Evolutionary conservation across 2,113 vertebrate species (phyloP), one percentile per base, ranked within the genome.

Genomic region (Channa argus): DNA sequence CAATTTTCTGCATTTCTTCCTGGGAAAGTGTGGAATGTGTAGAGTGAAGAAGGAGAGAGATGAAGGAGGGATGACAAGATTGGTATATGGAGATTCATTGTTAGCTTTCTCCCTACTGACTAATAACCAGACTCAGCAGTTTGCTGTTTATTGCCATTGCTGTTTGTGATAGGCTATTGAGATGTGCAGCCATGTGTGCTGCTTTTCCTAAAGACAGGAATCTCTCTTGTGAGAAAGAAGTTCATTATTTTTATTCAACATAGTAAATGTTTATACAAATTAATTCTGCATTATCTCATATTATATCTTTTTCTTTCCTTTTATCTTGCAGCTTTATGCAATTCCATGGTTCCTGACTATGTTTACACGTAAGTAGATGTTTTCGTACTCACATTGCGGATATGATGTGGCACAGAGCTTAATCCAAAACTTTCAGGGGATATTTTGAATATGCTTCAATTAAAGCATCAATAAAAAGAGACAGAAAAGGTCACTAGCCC

Each of bases 271-370:
- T 60, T 10, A 53, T 36, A 63, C 10, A 59, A 51, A 73, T 46
- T 44, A 81, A 51, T 43, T 33, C 52, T 36, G 1, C 34, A 59
- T 44, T 61, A 72, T 70, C 11, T 68, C 69, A 49, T 46, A 14
- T 64, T 43, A 61, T 60, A 64, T 71, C 24, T 63, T 8, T 49
- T 58, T 71, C 15, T 69, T 58, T 71, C 15, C 67, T 44, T 72
- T 54, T 36, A 53, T 73, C 37, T 44, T 74, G 46, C 92, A 99
- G 97, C 96, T 99, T 3, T 99, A 99, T 72, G 98, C 98, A 1
- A 99, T 99, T 84, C 98, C 97, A 24, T 99, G 98, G 98, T 99
- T 99, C 92, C 96, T 99, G 58, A 99, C 98, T 8, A 99, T 99
- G 98, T 99, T 99, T 90, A 99, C 98, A 88, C 97, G 98, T 99